phyloP scores from a whole-genome alignment of 2,113 vertebrate species.

The Fukomys damarensis region DNA sequence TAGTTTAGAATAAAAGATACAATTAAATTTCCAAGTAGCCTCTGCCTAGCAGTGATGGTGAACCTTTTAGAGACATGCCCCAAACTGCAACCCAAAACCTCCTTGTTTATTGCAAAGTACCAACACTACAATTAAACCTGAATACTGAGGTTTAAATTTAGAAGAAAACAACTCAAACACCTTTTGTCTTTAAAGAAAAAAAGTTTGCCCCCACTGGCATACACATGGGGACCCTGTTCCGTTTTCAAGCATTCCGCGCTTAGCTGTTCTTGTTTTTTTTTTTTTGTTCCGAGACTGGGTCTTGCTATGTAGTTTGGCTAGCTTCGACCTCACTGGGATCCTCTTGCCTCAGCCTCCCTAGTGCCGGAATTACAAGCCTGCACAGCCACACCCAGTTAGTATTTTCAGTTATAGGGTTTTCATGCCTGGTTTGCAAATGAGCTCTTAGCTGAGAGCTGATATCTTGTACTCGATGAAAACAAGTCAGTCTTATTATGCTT shows the following conservation, averaged over 20 bases:
- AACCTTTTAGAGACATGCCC: not conserved
- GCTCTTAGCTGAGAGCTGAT: not conserved
- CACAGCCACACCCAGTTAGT: not conserved
- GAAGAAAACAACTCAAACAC: not conserved
- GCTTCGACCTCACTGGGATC: not conserved
- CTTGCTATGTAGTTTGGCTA: not conserved
- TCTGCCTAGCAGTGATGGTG: not conserved
- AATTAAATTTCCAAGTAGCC: not conserved
- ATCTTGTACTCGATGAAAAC: not conserved
- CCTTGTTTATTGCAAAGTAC: not conserved
- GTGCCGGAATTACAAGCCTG: not conserved
- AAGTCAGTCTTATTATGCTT: not conserved
- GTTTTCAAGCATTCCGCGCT: constrained; percentile 4
- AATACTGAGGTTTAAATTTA: no score
- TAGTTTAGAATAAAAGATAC: constrained; percentile 50
- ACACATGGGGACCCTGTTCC: not conserved
- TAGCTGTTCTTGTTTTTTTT: not conserved
- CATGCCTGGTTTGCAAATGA: constrained; percentile 32
- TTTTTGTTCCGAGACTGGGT: not conserved
- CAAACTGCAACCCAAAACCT: not conserved
- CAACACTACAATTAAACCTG: not conserved
- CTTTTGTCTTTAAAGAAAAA: not conserved
- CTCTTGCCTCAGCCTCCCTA: not conserved
- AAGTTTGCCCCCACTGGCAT: not conserved
- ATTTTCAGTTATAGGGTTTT: constrained; percentile 15